Evolutionary conservation across 2,113 vertebrate species (phyloP).

Genomic region (Peromyscus californicus): DNA sequence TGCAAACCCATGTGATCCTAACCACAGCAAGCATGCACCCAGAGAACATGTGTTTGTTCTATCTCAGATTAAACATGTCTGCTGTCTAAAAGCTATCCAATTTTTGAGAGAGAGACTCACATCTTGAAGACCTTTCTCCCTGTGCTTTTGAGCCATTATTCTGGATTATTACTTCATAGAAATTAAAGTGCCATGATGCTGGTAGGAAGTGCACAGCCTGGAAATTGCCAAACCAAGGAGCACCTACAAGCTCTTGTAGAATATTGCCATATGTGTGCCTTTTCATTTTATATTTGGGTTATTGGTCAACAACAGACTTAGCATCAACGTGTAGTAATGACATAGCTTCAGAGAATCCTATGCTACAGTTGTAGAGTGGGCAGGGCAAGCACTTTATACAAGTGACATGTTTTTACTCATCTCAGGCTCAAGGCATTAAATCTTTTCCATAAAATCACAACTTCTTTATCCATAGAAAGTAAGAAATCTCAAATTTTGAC

Average conservation of each 20-base stretch:
- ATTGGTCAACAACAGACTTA: not conserved
- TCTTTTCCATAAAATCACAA: not conserved
- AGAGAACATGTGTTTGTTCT: not conserved
- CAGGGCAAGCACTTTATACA: not conserved
- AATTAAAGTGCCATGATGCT: not conserved
- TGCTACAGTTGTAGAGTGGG: not conserved
- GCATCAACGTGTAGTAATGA: not conserved
- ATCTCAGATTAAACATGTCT: not conserved
- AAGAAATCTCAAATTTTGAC: not conserved
- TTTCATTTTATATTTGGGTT: not conserved
- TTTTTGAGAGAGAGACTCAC: not conserved
- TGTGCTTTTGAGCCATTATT: not conserved
- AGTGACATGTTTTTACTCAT: not conserved
- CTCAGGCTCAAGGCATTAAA: not conserved
- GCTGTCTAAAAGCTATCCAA: not conserved
- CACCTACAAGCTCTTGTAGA: not conserved
- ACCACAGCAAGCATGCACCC: not conserved
- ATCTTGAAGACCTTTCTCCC: not conserved
- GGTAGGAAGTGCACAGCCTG: not conserved
- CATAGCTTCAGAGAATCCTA: not conserved
- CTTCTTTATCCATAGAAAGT: not conserved
- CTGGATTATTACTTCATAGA: not conserved
- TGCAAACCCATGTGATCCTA: not conserved
- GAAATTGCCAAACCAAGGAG: not conserved
- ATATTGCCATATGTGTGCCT: fast-evolving